Base-by-base conservation (phyloP, 2,888 invertebrate species). In the Drosophila ustulata region DNA sequence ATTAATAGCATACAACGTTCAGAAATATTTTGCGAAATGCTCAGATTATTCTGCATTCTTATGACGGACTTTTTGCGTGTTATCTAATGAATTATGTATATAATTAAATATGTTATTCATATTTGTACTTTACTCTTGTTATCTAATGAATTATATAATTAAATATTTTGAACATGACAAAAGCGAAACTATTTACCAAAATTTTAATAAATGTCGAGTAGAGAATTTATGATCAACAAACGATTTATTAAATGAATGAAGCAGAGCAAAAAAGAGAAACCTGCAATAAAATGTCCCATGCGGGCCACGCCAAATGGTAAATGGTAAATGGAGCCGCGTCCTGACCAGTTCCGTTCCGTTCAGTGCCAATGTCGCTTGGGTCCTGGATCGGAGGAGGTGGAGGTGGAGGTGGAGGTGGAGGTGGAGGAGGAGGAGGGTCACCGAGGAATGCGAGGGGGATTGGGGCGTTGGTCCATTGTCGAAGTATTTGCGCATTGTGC, bases 401-500 rank as follows among this genome's bases (percentile, higher is more conserved):
- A 58, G 43, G 32, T 41, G 3, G 26, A 7, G 23, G 4, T 8
- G 34, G 11, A 43, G 49, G 26, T 43, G 11, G 23, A 34, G 39
- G 18, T n/a, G n/a, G 4, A 9, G 34, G 11, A 43, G 49, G 26
- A 49, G 11, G 23, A 34, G 39, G 18, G 3, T 43, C n/a, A 52
- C 55, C 23, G 37, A 7, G 56, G 43, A 46, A 34, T 50, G 39
- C 8, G 68, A 25, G 45, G 58, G 25, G 74, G 75, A 25, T 49
- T 64, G 67, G 71, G 78, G 66, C 71, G 68, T 77, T 76, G 87
- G 81, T 78, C 82, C 88, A 82, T 79, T 88, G 88, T 88, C 71
- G 63, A 77, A 45, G 85, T 85, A 88, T 83, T 84, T 83, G 80
- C 80, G 82, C 88, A 88, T 88, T 86, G 81, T 88, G 81, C 80